These are phyloP conservation scores for Tiliacea citrago DNA, from an alignment of 2,888 invertebrate species.

Conservation along the genomic window DNA sequence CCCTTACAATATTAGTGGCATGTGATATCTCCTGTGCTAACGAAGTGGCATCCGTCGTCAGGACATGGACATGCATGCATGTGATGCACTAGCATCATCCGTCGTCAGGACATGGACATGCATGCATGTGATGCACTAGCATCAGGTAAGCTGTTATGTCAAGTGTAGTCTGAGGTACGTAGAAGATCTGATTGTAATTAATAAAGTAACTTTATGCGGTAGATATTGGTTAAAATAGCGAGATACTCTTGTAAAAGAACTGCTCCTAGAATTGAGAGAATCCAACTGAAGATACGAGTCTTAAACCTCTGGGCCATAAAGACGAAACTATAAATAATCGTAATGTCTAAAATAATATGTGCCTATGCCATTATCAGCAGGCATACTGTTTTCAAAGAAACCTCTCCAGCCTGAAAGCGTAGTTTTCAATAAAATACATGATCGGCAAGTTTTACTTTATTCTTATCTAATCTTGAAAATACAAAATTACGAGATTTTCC, in stretches of 20 bases:
- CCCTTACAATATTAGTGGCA: too few species aligned
- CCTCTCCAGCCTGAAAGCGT: not conserved
- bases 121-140: too few species aligned
- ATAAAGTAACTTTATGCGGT: not conserved
- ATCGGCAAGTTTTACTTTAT: slow-evolving; percentile 23
- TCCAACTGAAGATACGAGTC: too few species aligned
- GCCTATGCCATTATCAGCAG: too few species aligned
- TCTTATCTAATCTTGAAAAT: slow-evolving; percentile 14
- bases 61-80: not conserved
- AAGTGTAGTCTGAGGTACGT: not conserved
- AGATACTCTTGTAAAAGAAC: too few species aligned
- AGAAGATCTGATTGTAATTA: not conserved
- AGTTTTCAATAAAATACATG: slow-evolving; percentile 24
- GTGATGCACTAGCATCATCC: not conserved
- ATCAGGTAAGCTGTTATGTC: not conserved
- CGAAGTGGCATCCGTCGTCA: too few species aligned
- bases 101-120: not conserved
- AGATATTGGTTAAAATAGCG: too few species aligned
- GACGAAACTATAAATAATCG: too few species aligned
- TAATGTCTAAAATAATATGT: not conserved
- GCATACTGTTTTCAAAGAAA: not conserved
- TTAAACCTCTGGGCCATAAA: too few species aligned
- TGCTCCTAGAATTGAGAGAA: too few species aligned
- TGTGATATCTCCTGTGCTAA: too few species aligned
- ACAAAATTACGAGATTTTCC: slow-evolving; percentile 47